Evolutionary conservation across 2,113 vertebrate species (phyloP).

Genomic region (Aphelocoma coerulescens): DNA sequence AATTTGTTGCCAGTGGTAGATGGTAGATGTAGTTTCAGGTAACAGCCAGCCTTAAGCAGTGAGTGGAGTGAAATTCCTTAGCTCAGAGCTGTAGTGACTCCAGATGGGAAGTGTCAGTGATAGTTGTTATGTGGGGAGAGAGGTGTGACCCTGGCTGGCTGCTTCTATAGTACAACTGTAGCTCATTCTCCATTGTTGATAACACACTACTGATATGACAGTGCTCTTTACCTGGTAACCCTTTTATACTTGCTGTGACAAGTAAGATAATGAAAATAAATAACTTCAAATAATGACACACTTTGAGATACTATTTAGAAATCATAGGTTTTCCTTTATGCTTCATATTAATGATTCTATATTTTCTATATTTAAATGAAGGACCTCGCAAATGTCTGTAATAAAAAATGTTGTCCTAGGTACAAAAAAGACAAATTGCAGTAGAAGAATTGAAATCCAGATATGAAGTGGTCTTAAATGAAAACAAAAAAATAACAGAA

Average conservation of each 20-base stretch:
- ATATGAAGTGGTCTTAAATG: constrained; percentile 65
- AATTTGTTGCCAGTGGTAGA: neutral
- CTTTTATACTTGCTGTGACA: neutral
- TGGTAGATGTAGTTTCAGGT: neutral
- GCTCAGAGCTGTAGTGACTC: neutral
- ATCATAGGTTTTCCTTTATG: neutral
- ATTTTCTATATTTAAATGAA: neutral
- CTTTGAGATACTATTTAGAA: neutral
- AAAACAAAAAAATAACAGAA: constrained; percentile 63
- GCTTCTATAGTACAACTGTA: neutral
- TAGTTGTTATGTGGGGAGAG: neutral
- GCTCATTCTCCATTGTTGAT: neutral
- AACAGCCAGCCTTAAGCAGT: neutral
- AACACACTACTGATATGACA: neutral
- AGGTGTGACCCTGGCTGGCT: neutral
- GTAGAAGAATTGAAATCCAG: constrained; percentile 69
- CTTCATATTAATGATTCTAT: neutral
- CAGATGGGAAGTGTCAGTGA: neutral
- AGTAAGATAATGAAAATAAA: neutral
- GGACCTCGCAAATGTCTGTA: neutral
- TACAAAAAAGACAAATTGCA: constrained; percentile 73
- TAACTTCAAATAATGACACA: neutral
- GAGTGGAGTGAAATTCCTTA: neutral
- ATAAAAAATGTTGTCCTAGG: constrained; percentile 65
- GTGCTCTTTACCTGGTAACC: neutral